These are phyloP conservation scores for Lepilemur septentrionalis DNA, from an alignment of 2,797 vertebrate species.

Conservation along the genomic window DNA sequence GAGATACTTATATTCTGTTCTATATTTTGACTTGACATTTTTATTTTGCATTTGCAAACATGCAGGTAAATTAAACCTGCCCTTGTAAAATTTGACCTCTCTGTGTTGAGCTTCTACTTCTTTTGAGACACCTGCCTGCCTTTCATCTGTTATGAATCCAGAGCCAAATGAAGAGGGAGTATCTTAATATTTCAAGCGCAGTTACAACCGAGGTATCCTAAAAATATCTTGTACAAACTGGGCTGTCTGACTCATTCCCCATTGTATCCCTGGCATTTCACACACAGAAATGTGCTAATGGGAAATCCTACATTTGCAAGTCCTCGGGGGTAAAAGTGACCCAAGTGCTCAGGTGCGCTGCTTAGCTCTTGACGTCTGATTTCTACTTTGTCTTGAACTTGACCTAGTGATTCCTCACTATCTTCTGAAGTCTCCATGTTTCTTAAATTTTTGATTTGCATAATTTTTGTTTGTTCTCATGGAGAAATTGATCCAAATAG, in stretches of 20 bases:
- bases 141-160: not conserved
- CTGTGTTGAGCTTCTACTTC: not conserved
- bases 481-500: not conserved
- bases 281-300: not conserved
- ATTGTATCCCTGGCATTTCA: not conserved
- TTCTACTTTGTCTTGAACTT: not conserved
- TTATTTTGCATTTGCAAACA: conserved; percentile 18
- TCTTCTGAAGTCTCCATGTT: not conserved
- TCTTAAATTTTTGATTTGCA: not conserved
- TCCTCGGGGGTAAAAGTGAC: not conserved
- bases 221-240: not conserved
- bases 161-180: not conserved
- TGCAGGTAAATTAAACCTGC: not conserved
- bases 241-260: not conserved
- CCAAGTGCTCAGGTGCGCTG: not conserved
- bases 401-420: not conserved
- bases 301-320: not conserved
- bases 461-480: not conserved
- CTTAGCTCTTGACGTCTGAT: not conserved
- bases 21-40: not conserved
- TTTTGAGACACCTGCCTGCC: not conserved
- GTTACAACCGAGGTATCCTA: not conserved
- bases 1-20: not conserved
- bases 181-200: conserved; percentile 25
- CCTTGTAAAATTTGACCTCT: not conserved